Conservation (phyloP, 2,797 vertebrate species). For the Dendrocincla fuliginosa region DNA sequence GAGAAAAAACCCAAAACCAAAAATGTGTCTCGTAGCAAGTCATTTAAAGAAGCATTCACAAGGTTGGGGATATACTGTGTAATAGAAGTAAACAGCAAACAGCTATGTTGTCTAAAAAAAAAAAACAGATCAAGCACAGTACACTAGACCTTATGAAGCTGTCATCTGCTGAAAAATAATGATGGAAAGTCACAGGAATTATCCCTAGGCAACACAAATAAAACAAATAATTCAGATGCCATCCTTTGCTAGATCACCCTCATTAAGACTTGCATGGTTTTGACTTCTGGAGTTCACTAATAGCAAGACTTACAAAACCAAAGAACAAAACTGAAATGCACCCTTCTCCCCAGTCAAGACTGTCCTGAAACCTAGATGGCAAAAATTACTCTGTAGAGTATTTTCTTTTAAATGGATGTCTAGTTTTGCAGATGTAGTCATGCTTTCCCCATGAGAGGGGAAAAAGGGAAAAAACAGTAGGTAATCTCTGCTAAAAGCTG, state of each 20-base stretch:
- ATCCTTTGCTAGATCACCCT: not conserved
- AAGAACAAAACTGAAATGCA: not conserved
- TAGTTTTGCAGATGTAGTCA: not conserved
- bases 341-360: not conserved
- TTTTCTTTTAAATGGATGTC: not conserved
- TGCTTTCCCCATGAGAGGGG: not conserved
- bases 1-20: not conserved
- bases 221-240: constrained; percentile 1
- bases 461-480: not conserved
- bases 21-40: not conserved
- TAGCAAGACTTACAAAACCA: not conserved
- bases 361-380: not conserved
- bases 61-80: not conserved
- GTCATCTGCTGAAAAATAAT: not conserved
- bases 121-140: not conserved
- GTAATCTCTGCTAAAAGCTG: not conserved
- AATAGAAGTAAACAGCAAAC: not conserved
- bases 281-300: not conserved
- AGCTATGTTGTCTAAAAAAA: not conserved
- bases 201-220: constrained; percentile 11
- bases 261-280: not conserved
- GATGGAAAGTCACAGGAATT: not conserved
- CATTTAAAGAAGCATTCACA: not conserved
- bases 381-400: not conserved
- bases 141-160: not conserved